Conservation (phyloP, 2,888 invertebrate genomes). For the Aradus depressus region DNA sequence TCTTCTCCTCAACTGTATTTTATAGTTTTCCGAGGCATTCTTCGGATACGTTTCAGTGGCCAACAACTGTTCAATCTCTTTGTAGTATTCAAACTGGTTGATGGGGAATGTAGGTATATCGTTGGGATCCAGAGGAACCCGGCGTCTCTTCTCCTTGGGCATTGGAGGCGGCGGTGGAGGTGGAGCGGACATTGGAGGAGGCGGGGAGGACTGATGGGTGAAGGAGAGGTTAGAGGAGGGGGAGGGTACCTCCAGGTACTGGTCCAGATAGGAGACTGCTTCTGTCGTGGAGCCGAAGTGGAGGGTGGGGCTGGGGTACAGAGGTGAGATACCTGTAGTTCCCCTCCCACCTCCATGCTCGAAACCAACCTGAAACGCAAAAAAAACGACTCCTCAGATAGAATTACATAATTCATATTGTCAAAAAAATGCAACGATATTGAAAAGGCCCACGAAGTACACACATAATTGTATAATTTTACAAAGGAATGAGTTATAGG, state of each 20-base stretch:
- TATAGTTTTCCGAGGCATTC: slow-evolving; percentile 25
- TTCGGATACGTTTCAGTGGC: slow-evolving; percentile 18
- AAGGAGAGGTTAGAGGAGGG: background rate
- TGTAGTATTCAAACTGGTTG: slow-evolving; percentile 26
- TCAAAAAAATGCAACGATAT: no score
- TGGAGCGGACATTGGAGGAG: background rate
- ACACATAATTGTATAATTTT: no score
- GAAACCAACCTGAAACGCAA: slow-evolving; percentile 21
- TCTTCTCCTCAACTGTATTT: slow-evolving; percentile 24
- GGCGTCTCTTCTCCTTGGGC: slow-evolving; percentile 1
- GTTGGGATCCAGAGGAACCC: background rate
- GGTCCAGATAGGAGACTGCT: no score
- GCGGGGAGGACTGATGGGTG: background rate
- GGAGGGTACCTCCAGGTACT: background rate
- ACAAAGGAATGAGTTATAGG: no score
- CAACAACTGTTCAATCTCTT: slow-evolving; percentile 26
- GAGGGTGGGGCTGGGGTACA: background rate
- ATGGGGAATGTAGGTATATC: slow-evolving; percentile 25
- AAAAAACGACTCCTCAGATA: no score
- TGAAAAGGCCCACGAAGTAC: no score
- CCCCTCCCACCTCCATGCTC: slow-evolving; percentile 18
- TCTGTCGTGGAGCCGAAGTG: no score
- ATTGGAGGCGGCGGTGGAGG: slow-evolving; percentile 9
- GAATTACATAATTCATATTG: no score
- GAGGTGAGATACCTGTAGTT: slow-evolving; percentile 10